Conservation (phyloP, 30 jellyfish, hydroid and myxozoan genomes). For the Hydractinia echinata region DNA sequence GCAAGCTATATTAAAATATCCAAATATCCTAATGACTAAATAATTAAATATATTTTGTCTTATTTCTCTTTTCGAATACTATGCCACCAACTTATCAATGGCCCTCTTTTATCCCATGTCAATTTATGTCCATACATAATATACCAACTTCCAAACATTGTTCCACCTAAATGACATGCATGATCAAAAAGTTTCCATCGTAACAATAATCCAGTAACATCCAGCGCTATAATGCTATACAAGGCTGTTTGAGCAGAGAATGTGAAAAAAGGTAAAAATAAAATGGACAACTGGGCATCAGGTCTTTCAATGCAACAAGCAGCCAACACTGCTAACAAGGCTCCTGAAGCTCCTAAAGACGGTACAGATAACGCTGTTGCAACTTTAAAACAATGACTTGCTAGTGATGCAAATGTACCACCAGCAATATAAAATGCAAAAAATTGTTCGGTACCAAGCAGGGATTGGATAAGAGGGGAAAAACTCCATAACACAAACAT, state of each 20-base stretch:
- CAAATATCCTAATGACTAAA: no score
- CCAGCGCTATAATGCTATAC: conserved; percentile 84
- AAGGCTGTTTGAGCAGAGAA: conserved; percentile 94
- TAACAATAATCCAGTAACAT: conserved; percentile 78
- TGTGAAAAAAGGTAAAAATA: conserved; percentile 88
- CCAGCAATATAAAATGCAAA: conserved; percentile 88
- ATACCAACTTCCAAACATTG: conserved; percentile 96
- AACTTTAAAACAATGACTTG: conserved; percentile 75
- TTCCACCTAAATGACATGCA: conserved; percentile 98
- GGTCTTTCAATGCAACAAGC: conserved; percentile 89
- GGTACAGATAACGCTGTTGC: conserved; percentile 48
- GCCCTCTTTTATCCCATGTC: conserved; percentile 73
- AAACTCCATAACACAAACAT: conserved; percentile 98
- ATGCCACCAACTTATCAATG: conserved; percentile 77
- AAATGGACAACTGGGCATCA: conserved; percentile 79
- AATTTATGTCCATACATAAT: conserved; percentile 67
- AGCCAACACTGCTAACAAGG: conserved; percentile 90
- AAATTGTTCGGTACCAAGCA: conserved; percentile 89
- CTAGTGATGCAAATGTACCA: conserved; percentile 77
- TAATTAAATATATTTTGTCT: neutral
- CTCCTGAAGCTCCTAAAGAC: conserved; percentile 97
- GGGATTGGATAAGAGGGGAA: conserved; percentile 68
- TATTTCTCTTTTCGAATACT: conserved; percentile 33
- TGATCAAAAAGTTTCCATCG: conserved; percentile 95
- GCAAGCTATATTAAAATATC: no score